These are phyloP conservation scores for Morus bassanus DNA, from an alignment of 2,797 vertebrate species.

Conservation along the genomic window DNA sequence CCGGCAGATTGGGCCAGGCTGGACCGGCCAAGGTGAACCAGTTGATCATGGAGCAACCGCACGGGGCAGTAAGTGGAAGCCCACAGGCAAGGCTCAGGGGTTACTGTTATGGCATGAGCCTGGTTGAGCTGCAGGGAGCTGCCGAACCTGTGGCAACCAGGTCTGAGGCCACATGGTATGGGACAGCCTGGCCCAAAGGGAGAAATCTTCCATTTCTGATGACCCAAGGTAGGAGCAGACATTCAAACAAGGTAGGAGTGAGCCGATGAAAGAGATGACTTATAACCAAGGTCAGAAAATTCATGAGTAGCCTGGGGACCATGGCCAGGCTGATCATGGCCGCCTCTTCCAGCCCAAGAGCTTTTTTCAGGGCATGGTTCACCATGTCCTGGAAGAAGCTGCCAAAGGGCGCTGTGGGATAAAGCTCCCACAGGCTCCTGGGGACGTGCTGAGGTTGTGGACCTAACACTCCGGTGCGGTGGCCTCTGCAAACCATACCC, in stretches of 20 bases:
- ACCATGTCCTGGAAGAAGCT: background rate
- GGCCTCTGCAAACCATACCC: background rate
- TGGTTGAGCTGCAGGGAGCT: background rate
- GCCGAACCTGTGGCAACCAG: accelerated
- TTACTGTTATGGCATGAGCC: background rate
- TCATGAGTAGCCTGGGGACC: background rate
- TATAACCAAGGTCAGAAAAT: background rate
- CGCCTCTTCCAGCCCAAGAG: background rate
- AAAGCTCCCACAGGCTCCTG: background rate
- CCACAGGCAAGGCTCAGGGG: accelerated
- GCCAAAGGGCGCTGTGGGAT: background rate
- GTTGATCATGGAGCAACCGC: accelerated
- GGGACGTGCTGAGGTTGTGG: accelerated
- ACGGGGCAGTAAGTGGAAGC: background rate
- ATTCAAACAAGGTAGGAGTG: background rate
- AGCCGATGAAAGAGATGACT: background rate
- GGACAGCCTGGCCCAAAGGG: background rate
- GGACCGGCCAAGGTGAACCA: background rate
- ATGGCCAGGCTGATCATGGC: background rate
- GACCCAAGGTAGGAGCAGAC: background rate
- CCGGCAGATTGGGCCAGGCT: background rate
- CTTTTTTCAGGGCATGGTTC: background rate
- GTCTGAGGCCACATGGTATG: background rate
- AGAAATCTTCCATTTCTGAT: background rate
- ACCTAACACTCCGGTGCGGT: background rate